Base-by-base conservation (phyloP, 2,888 invertebrate species). In the Halocaridina rubra region DNA sequence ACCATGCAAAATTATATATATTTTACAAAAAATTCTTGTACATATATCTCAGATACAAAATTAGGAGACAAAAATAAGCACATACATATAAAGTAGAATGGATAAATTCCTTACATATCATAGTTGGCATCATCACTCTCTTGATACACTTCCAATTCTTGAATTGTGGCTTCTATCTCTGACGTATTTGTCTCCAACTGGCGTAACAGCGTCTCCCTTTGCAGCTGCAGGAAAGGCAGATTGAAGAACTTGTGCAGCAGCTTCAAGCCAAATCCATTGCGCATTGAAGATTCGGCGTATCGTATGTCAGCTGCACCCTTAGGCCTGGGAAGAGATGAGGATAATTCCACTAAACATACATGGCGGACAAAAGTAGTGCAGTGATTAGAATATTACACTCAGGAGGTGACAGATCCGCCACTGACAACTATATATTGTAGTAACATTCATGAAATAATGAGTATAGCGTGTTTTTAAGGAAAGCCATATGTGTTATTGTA, bases 211-310 rank as follows among this genome's bases (percentile, higher is more conserved):
- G 96, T 96, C 89, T 95, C 95, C 89, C 94, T 93, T 92, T 98
- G 98, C 33, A 98, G 92, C 90, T 96, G 95, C 77, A 98, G 92
- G 91, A 98, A 98, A 78, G 98, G 98, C 84, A 98, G 93, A 91
- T 97, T 98, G 90, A 98, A 95, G 92, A 98, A 98, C 91, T 97
- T 97, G 92, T 98, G 97, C 77, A 98, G 92, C 87, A 97, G 93
- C 90, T 97, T 95, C 80, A 98, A 92, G 3, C 98, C 98, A 91
- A 98, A 98, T 0, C 97, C 97, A 92, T 98, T 98, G 90, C 97
- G 93, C 98, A 98, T 98, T 2, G 97, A 98, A 0, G 96, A 94
- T 91, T 98, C 97, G 0, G 96, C 95, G 90, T 97, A 97, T 33
- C 97, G 93, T 24, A 97, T 93, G 90, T 95, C 94, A 0, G 94